These are phyloP conservation scores for Misgurnus mizolepis DNA, from an alignment of 2,113 vertebrate species.

Conservation along the genomic window DNA sequence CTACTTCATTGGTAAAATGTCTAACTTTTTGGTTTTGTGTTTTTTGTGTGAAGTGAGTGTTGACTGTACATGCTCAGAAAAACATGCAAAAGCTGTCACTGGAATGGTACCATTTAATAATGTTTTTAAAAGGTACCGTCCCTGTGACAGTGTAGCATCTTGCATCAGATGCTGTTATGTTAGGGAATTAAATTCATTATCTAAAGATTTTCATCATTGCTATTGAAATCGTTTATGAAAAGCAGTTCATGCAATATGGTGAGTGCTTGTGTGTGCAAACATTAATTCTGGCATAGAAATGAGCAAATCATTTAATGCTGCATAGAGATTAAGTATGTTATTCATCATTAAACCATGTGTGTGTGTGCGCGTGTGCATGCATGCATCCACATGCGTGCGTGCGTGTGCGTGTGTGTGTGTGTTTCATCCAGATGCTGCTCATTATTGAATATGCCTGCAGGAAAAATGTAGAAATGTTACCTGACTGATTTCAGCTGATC, in stretches of 20 bases:
- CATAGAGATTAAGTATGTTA: conserved; percentile 29
- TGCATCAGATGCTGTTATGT: background rate
- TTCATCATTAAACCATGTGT: background rate
- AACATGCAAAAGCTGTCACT: too few relatives aligned
- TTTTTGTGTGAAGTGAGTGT: background rate
- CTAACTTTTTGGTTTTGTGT: background rate
- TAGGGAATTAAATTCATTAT: background rate
- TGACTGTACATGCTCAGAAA: background rate
- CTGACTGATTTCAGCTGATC: conserved; percentile 14
- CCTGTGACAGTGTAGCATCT: too few relatives aligned
- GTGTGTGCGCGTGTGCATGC: background rate
- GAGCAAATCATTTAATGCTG: conserved; percentile 23
- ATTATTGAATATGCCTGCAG: conserved; percentile 43
- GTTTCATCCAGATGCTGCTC: conserved; percentile 42
- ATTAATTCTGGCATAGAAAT: conserved; percentile 14
- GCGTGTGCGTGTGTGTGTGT: background rate
- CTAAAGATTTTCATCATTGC: background rate
- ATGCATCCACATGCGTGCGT: conserved; percentile 11
- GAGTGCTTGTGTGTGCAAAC: conserved; percentile 17
- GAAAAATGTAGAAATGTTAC: conserved; percentile 40
- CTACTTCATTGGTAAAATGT: conserved; percentile 93
- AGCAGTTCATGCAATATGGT: background rate
- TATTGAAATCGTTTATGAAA: conserved; percentile 2
- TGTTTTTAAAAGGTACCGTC: too few relatives aligned
- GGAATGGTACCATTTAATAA: too few relatives aligned